Evolutionary conservation across 2,888 invertebrate genomes (phyloP).

Genomic region (Meiosimyza platycephala): DNA sequence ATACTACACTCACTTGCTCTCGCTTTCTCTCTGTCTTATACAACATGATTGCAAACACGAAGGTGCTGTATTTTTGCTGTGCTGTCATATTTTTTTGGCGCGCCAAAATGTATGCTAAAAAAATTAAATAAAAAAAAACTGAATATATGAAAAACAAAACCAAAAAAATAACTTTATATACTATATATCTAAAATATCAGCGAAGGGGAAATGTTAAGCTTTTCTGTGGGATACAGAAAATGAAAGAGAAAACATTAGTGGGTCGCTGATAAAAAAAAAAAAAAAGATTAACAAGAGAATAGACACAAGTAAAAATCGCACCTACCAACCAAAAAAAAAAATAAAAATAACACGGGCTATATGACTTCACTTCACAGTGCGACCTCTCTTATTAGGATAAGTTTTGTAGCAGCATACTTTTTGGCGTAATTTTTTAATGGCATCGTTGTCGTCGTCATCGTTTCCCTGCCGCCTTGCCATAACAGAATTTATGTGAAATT

Average conservation of each 20-base stretch:
- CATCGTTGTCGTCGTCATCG: background rate
- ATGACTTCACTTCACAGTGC: background rate
- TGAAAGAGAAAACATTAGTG: too few species aligned
- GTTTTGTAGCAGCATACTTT: slow-evolving; percentile 24
- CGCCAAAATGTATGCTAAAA: slow-evolving; percentile 22
- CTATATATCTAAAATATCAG: slow-evolving; percentile 18
- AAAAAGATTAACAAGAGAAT: background rate
- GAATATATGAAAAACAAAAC: background rate
- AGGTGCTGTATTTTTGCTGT: background rate
- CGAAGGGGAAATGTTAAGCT: slow-evolving; percentile 13
- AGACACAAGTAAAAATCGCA: too few species aligned
- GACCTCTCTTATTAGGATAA: background rate
- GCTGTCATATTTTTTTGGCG: slow-evolving; percentile 10
- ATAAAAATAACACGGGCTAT: too few species aligned
- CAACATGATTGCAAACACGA: background rate
- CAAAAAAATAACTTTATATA: background rate
- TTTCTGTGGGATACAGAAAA: background rate
- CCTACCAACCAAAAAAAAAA: too few species aligned
- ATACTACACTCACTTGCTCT: background rate
- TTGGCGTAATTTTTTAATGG: slow-evolving; percentile 29
- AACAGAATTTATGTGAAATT: slow-evolving; percentile 12
- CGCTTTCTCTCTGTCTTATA: background rate
- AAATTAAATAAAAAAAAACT: background rate
- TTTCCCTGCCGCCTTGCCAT: background rate
- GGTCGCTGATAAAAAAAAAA: background rate